Conservation (phyloP, 2,888 invertebrate species). For the Lithophane semibrunnea region DNA sequence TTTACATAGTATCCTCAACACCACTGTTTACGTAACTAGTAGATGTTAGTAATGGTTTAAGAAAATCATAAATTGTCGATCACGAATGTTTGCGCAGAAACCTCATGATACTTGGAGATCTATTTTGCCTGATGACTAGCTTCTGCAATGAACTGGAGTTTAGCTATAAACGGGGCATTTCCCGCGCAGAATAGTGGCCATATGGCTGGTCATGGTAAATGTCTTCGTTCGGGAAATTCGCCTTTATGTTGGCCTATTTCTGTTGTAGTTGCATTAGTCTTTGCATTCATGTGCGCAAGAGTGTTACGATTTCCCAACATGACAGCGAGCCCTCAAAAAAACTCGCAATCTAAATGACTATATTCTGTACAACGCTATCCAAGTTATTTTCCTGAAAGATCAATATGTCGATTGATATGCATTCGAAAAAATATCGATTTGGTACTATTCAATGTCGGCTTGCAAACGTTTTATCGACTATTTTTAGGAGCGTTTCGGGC, state of each 20-base stretch:
- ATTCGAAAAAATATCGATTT: constrained; percentile 10
- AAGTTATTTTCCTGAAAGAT: not conserved
- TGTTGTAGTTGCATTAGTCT: not conserved
- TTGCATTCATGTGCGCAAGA: not conserved
- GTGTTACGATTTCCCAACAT: not conserved
- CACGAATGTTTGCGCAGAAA: constrained; percentile 59
- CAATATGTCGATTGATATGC: not conserved
- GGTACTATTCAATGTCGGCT: constrained; percentile 16
- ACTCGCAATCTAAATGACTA: no score
- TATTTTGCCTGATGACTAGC: constrained; percentile 41
- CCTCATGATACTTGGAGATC: constrained; percentile 34
- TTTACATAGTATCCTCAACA: constrained; percentile 27
- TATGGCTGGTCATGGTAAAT: constrained; percentile 8
- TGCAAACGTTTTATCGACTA: constrained; percentile 39
- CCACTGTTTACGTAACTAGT: constrained; percentile 50
- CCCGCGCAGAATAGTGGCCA: constrained; percentile 7
- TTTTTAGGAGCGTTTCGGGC: constrained; percentile 44
- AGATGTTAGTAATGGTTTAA: constrained; percentile 38
- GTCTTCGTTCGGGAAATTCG: not conserved
- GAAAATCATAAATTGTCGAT: constrained; percentile 46
- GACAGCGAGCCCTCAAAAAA: no score
- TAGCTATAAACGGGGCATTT: constrained; percentile 39
- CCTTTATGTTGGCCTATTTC: constrained; percentile 14
- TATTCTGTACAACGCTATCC: not conserved
- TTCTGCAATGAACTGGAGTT: constrained; percentile 31